Evolutionary conservation across 2,113 vertebrate genomes (phyloP).

Genomic region (Sphyrna mokarran): DNA sequence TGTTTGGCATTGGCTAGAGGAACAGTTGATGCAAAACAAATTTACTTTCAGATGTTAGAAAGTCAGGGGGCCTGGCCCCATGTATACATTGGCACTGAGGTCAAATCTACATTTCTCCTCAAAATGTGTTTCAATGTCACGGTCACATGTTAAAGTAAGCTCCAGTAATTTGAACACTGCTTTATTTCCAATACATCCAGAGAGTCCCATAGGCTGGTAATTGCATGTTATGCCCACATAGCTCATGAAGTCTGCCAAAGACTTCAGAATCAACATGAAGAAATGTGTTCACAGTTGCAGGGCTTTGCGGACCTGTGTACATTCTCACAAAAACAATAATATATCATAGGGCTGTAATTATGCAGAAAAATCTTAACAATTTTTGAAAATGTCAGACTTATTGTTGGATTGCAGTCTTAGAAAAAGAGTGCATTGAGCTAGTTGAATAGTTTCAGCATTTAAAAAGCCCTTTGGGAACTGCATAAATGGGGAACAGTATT

Average conservation of each 20-base stretch:
- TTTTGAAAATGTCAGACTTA: background rate
- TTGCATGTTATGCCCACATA: conserved; percentile 25
- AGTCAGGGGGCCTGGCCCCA: background rate
- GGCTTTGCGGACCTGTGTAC: background rate
- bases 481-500: background rate
- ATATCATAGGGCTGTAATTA: background rate
- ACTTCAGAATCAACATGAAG: conserved; percentile 18
- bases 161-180: conserved; percentile 27
- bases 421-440: background rate
- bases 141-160: conserved; percentile 24
- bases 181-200: background rate
- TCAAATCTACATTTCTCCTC: conserved; percentile 22
- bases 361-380: conserved; percentile 1
- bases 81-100: conserved; percentile 18
- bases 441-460: conserved; percentile 12
- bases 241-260: background rate
- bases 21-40: conserved; percentile 34
- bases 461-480: background rate
- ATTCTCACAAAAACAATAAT: background rate
- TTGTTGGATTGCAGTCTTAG: conserved; percentile 10
- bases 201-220: conserved; percentile 12
- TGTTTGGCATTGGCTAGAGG: conserved; percentile 36
- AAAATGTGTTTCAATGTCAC: conserved; percentile 30
- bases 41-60: conserved; percentile 15
- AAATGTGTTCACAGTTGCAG: conserved; percentile 1